phyloP scores from a whole-genome alignment of 2,113 vertebrate species.

The Oceanodroma tethys region DNA sequence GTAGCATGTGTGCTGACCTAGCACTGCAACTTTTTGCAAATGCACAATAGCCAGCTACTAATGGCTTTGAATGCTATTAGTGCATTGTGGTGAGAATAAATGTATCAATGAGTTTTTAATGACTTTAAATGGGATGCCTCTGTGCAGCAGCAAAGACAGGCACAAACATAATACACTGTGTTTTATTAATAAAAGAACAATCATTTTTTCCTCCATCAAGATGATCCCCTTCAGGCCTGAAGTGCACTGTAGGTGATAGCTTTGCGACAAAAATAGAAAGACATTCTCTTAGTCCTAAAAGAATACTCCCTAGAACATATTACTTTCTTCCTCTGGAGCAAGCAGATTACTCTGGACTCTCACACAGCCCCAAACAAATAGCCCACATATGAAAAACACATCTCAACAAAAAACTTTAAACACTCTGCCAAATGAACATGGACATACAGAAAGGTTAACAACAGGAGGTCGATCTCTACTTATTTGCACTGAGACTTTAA shows the following conservation, averaged over 20 bases:
- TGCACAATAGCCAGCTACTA: conserved; percentile 5
- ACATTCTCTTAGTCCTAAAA: not conserved
- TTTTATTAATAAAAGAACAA: conserved; percentile 11
- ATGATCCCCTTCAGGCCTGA: not conserved
- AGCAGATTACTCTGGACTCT: not conserved
- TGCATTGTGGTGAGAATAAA: conserved; percentile 28
- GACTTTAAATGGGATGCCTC: conserved; percentile 28
- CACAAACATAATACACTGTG: not conserved
- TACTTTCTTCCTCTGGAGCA: not conserved
- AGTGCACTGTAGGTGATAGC: not conserved
- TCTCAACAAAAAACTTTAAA: not conserved
- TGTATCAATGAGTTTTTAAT: conserved; percentile 6
- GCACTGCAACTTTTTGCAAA: conserved; percentile 44
- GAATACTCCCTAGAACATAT: not conserved
- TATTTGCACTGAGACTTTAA: not conserved
- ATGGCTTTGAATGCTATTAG: conserved; percentile 25
- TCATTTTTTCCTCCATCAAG: not conserved
- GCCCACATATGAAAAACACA: not conserved
- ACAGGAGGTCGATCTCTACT: not conserved
- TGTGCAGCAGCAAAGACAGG: not conserved
- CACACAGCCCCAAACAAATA: not conserved
- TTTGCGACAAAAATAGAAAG: conserved; percentile 15
- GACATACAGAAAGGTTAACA: not conserved
- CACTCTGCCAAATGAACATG: not conserved
- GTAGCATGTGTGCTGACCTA: conserved; percentile 7